A percentile compares a stretch with the other conserved stretches of the same genome.
These are phyloP conservation scores for Pygoscelis antarcticus DNA, from an alignment of 2,113 vertebrate genomes.

Conservation along the genomic window DNA sequence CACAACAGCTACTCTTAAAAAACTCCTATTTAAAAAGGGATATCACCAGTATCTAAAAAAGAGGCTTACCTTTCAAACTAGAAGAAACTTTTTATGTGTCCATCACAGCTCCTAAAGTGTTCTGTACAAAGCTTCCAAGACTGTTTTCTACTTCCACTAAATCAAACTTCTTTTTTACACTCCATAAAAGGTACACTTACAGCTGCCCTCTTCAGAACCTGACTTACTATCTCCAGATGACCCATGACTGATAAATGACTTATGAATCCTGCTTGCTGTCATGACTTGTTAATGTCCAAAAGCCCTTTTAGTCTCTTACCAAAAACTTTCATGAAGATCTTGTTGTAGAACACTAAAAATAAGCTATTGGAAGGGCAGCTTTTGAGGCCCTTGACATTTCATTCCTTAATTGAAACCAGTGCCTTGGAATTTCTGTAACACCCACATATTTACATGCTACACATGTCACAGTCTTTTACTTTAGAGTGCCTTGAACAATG, in stretches of 20 bases:
- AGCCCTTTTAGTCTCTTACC: conserved; percentile 2
- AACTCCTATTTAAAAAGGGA: neutral
- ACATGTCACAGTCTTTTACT: neutral
- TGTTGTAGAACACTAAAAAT: neutral
- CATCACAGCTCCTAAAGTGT: neutral
- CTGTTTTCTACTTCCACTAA: neutral
- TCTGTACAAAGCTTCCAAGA: neutral
- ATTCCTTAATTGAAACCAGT: neutral
- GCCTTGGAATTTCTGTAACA: neutral
- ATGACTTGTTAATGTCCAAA: conserved; percentile 46
- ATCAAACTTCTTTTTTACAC: neutral
- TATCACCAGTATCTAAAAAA: neutral
- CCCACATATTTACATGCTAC: neutral
- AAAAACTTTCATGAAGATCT: neutral
- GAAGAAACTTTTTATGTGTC: neutral
- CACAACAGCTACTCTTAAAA: neutral
- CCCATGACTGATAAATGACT: conserved; percentile 52
- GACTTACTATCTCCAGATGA: conserved; percentile 32
- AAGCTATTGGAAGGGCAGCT: neutral
- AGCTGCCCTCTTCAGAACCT: conserved; percentile 15
- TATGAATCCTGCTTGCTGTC: conserved; percentile 45
- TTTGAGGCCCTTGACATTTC: neutral
- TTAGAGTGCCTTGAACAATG: neutral
- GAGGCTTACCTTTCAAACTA: neutral
- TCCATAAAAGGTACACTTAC: conserved; percentile 11